Percentiles rank a stretch among this genome's conserved stretches.
Evolutionary conservation across 2,888 invertebrate species (phyloP).

Genomic region (Nebria salina): DNA sequence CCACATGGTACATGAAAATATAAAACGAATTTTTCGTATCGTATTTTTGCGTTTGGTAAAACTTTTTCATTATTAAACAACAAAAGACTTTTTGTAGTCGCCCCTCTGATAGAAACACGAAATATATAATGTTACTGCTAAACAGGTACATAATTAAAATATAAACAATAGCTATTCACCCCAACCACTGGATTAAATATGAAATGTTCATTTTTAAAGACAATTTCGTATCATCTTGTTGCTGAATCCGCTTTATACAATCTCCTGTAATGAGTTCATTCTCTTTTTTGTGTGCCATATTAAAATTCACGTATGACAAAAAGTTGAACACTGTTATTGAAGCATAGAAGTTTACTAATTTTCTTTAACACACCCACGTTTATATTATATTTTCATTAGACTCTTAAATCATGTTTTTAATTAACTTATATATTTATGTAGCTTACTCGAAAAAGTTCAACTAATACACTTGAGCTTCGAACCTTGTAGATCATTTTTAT

Average conservation of each 20-base stretch:
- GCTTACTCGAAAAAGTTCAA: too few species aligned
- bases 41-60: background rate
- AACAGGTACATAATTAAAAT: background rate
- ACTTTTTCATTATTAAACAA: background rate
- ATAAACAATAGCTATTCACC: background rate
- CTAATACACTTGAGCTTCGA: too few species aligned
- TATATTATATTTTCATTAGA: too few species aligned
- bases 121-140: conserved; percentile 1
- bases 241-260: background rate
- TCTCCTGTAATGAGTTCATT: background rate
- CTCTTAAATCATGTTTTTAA: too few species aligned
- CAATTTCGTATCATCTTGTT: background rate
- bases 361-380: background rate
- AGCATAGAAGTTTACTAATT: background rate
- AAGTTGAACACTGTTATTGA: background rate
- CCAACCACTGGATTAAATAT: background rate
- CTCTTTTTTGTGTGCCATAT: background rate
- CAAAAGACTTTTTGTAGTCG: background rate
- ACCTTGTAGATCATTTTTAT: too few species aligned
- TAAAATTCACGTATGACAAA: conserved; percentile 1
- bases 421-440: too few species aligned
- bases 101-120: background rate
- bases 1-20: background rate
- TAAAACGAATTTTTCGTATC: background rate
- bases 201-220: background rate